These are phyloP conservation scores for Hartigia nigra DNA, from an alignment of 2,888 invertebrate species.

Conservation along the genomic window DNA sequence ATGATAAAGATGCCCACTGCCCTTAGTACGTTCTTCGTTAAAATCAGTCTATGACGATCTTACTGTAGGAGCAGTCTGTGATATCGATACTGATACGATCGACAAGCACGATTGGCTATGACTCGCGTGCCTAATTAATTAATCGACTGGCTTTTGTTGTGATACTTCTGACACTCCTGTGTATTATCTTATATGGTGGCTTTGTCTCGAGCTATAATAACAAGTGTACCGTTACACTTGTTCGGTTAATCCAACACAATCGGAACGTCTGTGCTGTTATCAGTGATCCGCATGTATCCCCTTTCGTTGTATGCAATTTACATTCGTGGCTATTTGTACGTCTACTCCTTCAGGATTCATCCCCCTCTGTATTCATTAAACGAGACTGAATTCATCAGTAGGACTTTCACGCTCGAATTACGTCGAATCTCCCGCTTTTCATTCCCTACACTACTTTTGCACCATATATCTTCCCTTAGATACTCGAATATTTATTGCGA, in stretches of 20 bases:
- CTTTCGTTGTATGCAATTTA: background rate
- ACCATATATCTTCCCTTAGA: background rate
- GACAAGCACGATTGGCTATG: background rate
- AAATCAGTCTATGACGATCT: background rate
- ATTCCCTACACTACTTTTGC: background rate
- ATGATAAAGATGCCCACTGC: background rate
- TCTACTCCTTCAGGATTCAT: background rate
- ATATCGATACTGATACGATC: background rate
- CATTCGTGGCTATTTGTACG: background rate
- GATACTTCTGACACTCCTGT: background rate
- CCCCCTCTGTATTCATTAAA: background rate
- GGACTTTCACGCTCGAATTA: background rate
- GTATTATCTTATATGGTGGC: background rate
- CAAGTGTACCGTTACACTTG: background rate
- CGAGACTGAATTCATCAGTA: background rate
- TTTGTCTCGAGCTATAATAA: background rate
- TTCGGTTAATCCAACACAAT: background rate
- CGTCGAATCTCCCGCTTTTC: background rate
- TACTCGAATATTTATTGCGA: too few relatives aligned
- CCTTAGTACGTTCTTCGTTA: background rate
- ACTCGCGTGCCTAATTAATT: background rate
- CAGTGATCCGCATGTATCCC: background rate
- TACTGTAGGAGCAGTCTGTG: background rate
- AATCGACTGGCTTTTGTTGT: background rate
- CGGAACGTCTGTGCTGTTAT: background rate